These are phyloP conservation scores for Brachypterus glaber DNA, from an alignment of 2,888 invertebrate species.

Conservation along the genomic window DNA sequence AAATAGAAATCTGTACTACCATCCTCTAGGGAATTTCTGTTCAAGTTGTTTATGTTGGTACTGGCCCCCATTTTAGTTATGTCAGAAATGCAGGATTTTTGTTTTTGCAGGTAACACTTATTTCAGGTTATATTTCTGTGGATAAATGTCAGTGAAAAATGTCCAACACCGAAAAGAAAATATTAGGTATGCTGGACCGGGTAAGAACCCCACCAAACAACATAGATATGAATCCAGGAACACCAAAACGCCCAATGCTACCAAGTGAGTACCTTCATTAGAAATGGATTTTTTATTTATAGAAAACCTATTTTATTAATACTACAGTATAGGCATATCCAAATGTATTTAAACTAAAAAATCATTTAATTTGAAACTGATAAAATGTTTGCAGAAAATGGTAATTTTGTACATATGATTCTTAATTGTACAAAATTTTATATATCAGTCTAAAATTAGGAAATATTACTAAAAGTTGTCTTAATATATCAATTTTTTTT, in stretches of 20 bases:
- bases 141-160: constrained; percentile 37
- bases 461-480: no score
- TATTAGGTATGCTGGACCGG: constrained; percentile 73
- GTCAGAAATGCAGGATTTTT: constrained; percentile 21
- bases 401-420: no score
- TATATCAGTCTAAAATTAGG: no score
- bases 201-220: constrained; percentile 51
- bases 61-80: constrained; percentile 21
- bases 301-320: not conserved
- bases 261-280: constrained; percentile 20
- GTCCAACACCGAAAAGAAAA: constrained; percentile 66
- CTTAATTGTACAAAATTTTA: no score
- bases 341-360: not conserved
- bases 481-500: no score
- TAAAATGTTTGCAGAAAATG: no score
- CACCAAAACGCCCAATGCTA: constrained; percentile 21
- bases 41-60: no score
- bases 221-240: constrained; percentile 16
- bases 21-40: no score
- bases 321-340: not conserved
- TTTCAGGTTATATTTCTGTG: constrained; percentile 19
- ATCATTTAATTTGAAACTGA: constrained; percentile 1
- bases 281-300: not conserved
- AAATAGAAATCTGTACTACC: no score
- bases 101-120: constrained; percentile 22